Percentiles rank a stretch among this genome's conserved stretches.
These are phyloP conservation scores for Cathartes aura DNA, from an alignment of 2,113 vertebrate genomes.

Conservation along the genomic window DNA sequence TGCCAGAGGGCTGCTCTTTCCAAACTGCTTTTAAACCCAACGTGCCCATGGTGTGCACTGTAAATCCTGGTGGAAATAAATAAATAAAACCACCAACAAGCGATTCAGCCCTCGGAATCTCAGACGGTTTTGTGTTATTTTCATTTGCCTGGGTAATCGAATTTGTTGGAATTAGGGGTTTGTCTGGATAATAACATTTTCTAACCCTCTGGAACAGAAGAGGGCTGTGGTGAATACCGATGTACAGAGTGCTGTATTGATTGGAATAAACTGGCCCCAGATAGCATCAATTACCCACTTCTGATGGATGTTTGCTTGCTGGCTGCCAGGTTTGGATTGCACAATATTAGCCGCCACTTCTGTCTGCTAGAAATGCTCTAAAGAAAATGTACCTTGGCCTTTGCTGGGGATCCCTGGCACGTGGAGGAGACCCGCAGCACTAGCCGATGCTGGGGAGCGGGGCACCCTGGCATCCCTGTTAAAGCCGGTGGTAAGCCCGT, in stretches of 20 bases:
- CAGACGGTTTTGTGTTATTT: slow-evolving; percentile 15
- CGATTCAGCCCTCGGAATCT: not conserved
- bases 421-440: rapidly evolving
- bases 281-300: slow-evolving; percentile 61
- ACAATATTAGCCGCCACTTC: rapidly evolving
- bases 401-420: rapidly evolving
- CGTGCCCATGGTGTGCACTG: rapidly evolving
- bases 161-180: slow-evolving; percentile 67
- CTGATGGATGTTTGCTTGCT: not conserved
- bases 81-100: not conserved
- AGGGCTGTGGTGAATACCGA: not conserved
- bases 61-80: not conserved
- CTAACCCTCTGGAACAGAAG: slow-evolving; percentile 12
- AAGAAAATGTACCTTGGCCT: too few species aligned
- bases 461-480: not conserved
- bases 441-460: rapidly evolving
- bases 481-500: rapidly evolving
- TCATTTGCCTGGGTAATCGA: slow-evolving; percentile 55
- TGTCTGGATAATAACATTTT: slow-evolving; percentile 49
- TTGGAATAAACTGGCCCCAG: slow-evolving; percentile 29
- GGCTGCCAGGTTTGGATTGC: slow-evolving; percentile 17
- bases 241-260: not conserved
- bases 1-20: not conserved
- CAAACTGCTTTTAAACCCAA: not conserved
- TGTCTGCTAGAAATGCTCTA: not conserved